Evolutionary conservation across 1,140 invertebrate species (phyloP).

Genomic region (Phymastichus coffea): DNA sequence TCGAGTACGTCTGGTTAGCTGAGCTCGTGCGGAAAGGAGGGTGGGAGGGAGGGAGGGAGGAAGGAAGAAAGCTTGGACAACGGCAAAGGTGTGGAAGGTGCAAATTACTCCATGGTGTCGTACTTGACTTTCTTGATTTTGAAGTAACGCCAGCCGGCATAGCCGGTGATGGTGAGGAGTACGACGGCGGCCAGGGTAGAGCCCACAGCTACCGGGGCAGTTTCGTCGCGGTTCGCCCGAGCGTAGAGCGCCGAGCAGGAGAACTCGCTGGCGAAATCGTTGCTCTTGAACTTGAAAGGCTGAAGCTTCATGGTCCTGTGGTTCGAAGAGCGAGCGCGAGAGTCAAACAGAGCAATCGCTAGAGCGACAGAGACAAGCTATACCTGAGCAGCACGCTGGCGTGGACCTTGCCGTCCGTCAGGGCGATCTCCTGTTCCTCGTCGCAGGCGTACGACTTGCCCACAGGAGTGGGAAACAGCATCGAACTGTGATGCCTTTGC

Average conservation of each 20-base stretch:
- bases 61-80: no score
- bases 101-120: slow-evolving; percentile 90
- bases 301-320: slow-evolving; percentile 61
- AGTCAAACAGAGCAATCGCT: background rate
- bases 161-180: slow-evolving; percentile 77
- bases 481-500: slow-evolving; percentile 59
- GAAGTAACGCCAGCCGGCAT: slow-evolving; percentile 83
- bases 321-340: background rate
- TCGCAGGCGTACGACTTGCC: slow-evolving; percentile 79
- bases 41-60: no score
- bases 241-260: slow-evolving; percentile 55
- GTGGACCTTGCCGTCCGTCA: slow-evolving; percentile 47
- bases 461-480: slow-evolving; percentile 80
- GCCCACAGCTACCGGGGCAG: slow-evolving; percentile 83
- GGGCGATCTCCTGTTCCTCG: slow-evolving; percentile 60
- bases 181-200: slow-evolving; percentile 81
- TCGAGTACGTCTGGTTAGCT: no score
- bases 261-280: slow-evolving; percentile 63
- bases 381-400: slow-evolving; percentile 49
- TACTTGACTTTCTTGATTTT: slow-evolving; percentile 90
- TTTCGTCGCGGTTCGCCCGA: slow-evolving; percentile 68
- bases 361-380: slow-evolving; percentile 5
- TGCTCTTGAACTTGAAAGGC: slow-evolving; percentile 67
- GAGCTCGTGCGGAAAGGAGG: no score
- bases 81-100: no score